A percentile compares a stretch with the other conserved stretches of the same genome.
Evolutionary conservation across 2,797 vertebrate genomes (phyloP).

Genomic region (Pantherophis vulpinus): DNA sequence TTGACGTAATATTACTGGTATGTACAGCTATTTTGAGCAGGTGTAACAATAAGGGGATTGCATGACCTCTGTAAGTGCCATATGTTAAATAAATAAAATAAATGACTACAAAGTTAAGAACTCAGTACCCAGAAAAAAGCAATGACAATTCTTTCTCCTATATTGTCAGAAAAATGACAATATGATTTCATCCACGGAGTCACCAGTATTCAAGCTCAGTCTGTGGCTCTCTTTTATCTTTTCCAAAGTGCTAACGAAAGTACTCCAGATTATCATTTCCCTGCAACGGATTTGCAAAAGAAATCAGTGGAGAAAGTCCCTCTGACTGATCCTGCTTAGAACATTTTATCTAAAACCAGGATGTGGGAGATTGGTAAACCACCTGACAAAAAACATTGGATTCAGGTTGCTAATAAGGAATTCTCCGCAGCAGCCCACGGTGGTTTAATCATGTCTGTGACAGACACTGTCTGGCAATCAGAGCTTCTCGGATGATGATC

Average conservation of each 20-base stretch:
- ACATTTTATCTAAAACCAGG: constrained; percentile 58
- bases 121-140: background rate
- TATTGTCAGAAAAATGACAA: background rate
- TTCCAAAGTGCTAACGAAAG: background rate
- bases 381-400: constrained; percentile 60
- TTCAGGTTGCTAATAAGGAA: constrained; percentile 69
- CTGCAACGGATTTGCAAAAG: constrained; percentile 29
- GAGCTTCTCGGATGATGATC: constrained; percentile 60
- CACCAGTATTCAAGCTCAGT: background rate
- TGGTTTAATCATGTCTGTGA: constrained; percentile 67
- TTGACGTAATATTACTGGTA: background rate
- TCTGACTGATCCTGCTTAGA: constrained; percentile 34
- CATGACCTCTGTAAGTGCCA: background rate
- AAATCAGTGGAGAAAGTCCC: background rate
- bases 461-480: constrained; percentile 64
- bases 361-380: constrained; percentile 61
- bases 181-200: background rate
- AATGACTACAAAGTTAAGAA: background rate
- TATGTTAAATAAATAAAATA: background rate
- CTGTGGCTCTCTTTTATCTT: background rate
- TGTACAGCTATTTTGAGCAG: background rate
- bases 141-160: background rate
- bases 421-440: constrained; percentile 64
- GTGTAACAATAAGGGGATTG: background rate
- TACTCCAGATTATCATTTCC: constrained; percentile 12